Evolutionary conservation across 2,888 invertebrate species (phyloP).

Genomic region (Nasonia oneida): DNA sequence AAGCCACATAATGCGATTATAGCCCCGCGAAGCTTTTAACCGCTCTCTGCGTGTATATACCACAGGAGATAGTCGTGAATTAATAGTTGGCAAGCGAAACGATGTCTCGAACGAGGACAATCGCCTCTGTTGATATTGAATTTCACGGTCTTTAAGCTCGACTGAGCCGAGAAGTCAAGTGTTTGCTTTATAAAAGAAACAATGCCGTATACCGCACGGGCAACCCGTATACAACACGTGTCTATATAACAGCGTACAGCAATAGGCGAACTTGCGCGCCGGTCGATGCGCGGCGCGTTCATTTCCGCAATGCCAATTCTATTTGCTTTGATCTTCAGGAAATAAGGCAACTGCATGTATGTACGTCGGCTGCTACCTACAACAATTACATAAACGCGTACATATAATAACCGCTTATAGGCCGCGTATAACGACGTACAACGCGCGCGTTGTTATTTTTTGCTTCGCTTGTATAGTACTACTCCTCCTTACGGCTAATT

Average conservation of each 20-base stretch:
- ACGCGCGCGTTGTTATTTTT: neutral
- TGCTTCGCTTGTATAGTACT: neutral
- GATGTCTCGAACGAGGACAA: conserved; percentile 46
- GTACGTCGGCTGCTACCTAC: neutral
- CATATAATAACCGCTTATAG: conserved; percentile 5
- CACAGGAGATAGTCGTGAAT: neutral
- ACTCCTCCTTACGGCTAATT: neutral
- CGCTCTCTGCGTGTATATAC: neutral
- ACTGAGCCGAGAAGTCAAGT: conserved; percentile 27
- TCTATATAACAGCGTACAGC: neutral
- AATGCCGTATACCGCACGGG: conserved; percentile 1
- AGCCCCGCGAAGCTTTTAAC: neutral
- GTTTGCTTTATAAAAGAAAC: conserved; percentile 38
- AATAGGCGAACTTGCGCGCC: neutral
- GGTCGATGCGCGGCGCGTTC: neutral
- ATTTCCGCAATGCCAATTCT: conserved; percentile 33
- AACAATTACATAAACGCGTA: conserved; percentile 20
- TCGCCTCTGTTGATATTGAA: conserved; percentile 51
- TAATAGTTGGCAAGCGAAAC: conserved; percentile 35
- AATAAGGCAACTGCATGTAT: neutral
- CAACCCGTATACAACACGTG: neutral
- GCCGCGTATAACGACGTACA: neutral
- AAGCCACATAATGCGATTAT: neutral
- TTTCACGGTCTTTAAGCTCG: conserved; percentile 42
- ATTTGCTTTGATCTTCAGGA: conserved; percentile 5